Conservation (phyloP, 2,888 invertebrate genomes). For the Ganaspis brasiliensis region DNA sequence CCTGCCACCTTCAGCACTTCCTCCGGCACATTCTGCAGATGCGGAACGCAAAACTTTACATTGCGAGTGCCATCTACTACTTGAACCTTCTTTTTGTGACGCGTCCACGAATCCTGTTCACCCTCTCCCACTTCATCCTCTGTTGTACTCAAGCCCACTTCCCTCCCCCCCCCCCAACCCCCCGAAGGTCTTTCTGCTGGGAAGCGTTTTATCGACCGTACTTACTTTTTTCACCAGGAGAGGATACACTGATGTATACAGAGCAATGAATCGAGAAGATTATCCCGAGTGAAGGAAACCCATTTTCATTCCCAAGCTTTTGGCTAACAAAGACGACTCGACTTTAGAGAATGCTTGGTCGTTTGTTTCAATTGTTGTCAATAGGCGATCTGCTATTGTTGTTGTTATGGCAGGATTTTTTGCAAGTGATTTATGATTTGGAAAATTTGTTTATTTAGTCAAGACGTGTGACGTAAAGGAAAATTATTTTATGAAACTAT, state of each 20-base stretch:
- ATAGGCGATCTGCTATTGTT: neutral
- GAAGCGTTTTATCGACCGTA: slow-evolving; percentile 64
- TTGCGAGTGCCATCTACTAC: slow-evolving; percentile 66
- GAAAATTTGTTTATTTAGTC: too few relatives aligned
- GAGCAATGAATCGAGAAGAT: slow-evolving; percentile 47
- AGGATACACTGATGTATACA: slow-evolving; percentile 57
- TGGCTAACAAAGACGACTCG: slow-evolving; percentile 37
- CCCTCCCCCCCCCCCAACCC: too few relatives aligned
- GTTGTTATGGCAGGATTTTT: neutral
- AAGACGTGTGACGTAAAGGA: too few relatives aligned
- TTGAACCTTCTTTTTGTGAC: slow-evolving; percentile 59
- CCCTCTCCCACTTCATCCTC: slow-evolving; percentile 61
- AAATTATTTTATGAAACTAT: too few relatives aligned
- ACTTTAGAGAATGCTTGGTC: neutral
- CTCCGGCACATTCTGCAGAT: slow-evolving; percentile 54
- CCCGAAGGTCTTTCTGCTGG: slow-evolving; percentile 46
- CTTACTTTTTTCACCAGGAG: slow-evolving; percentile 55
- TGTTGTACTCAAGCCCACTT: slow-evolving; percentile 58
- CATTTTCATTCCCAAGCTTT: slow-evolving; percentile 17
- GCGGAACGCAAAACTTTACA: slow-evolving; percentile 73
- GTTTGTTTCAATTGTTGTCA: neutral
- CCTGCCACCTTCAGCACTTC: slow-evolving; percentile 43
- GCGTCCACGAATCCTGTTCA: slow-evolving; percentile 52
- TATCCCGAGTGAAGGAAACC: slow-evolving; percentile 25
- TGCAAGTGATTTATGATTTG: neutral